Percentiles rank a stretch among this genome's conserved stretches.
These are phyloP conservation scores for Embidobia sp. DNA, from an alignment of 2,888 invertebrate species.

Conservation along the genomic window DNA sequence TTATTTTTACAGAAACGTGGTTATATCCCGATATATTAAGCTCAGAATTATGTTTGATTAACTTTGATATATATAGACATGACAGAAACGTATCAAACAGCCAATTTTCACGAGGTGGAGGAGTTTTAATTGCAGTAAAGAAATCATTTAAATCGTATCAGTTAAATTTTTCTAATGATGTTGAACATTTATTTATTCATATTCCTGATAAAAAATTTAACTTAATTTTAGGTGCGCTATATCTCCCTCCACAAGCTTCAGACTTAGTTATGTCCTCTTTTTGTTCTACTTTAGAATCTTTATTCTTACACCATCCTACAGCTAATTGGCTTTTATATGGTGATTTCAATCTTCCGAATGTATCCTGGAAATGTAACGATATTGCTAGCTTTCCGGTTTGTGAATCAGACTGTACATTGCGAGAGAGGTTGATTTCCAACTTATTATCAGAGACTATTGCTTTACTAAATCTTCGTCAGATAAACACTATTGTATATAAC, in stretches of 20 bases:
- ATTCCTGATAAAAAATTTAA: background rate
- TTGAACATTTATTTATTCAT: slow-evolving; percentile 23
- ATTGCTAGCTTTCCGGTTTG: slow-evolving; percentile 5
- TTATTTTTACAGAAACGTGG: slow-evolving; percentile 13
- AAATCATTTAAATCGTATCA: background rate
- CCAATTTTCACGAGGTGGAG: background rate
- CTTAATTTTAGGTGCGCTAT: background rate
- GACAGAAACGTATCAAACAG: slow-evolving; percentile 10
- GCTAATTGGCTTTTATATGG: slow-evolving; percentile 2
- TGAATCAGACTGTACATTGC: too few species aligned
- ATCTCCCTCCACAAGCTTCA: background rate
- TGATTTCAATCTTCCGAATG: slow-evolving; percentile 25
- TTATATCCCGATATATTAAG: slow-evolving; percentile 3
- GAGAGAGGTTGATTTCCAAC: too few species aligned
- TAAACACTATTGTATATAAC: too few species aligned
- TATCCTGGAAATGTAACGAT: background rate
- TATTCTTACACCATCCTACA: background rate
- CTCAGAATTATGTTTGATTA: background rate
- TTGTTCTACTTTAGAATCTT: slow-evolving; percentile 6
- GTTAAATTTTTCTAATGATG: background rate
- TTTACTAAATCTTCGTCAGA: too few species aligned
- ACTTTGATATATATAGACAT: slow-evolving; percentile 7
- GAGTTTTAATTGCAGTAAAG: slow-evolving; percentile 11
- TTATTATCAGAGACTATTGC: too few species aligned
- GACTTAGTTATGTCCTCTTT: background rate